phyloP scores from a whole-genome alignment of 2,797 vertebrate genomes.

The Rhinogobio ventralis region DNA sequence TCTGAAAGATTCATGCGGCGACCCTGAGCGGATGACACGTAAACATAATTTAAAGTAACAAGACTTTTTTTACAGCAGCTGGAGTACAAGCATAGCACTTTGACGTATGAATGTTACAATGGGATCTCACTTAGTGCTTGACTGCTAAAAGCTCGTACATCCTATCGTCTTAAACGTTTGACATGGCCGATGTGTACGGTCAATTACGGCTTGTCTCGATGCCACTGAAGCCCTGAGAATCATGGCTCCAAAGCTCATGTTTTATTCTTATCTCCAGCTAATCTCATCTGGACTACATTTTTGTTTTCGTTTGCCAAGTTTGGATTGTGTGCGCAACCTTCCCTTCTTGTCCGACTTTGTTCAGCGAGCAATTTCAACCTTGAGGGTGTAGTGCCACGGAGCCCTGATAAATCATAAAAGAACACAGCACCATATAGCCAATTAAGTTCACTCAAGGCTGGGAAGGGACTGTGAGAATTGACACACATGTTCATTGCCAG shows the following conservation, averaged over 20 bases:
- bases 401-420: constrained; percentile 61
- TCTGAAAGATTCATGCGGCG: constrained; percentile 4
- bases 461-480: constrained; percentile 30
- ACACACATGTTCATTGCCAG: constrained; percentile 7
- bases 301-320: constrained; percentile 20
- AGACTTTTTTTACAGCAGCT: neutral
- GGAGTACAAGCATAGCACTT: neutral
- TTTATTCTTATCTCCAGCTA: constrained; percentile 9
- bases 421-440: constrained; percentile 53
- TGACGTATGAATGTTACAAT: neutral
- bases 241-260: neutral
- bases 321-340: neutral
- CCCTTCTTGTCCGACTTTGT: constrained; percentile 38
- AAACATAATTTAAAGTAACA: constrained; percentile 27
- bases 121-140: constrained; percentile 6
- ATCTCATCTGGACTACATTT: neutral
- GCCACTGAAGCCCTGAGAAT: neutral
- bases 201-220: neutral
- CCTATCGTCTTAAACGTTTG: neutral
- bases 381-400: constrained; percentile 40
- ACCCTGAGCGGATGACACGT: neutral
- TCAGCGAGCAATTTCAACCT: constrained; percentile 18
- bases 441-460: constrained; percentile 59
- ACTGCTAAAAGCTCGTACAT: neutral
- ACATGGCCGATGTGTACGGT: neutral